These are phyloP conservation scores for Menidia menidia DNA, from an alignment of 2,797 vertebrate species.

Conservation along the genomic window DNA sequence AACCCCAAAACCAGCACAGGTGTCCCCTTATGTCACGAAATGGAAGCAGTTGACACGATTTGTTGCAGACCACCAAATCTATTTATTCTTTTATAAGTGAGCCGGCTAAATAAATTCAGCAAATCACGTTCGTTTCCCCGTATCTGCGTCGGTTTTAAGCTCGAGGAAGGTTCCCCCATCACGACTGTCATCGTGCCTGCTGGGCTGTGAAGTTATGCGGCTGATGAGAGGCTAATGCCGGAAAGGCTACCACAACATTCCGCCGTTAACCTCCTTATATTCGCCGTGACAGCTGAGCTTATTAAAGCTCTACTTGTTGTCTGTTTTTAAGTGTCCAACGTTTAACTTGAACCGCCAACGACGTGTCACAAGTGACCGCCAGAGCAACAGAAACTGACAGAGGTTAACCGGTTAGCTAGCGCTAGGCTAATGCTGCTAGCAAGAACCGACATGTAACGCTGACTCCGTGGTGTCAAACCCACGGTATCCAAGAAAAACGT, in stretches of 20 bases:
- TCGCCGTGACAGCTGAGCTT: neutral
- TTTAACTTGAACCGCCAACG: neutral
- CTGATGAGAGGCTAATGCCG: conserved; percentile 21
- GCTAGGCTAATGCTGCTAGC: conserved; percentile 47
- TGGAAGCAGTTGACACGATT: too few relatives aligned
- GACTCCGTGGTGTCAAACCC: conserved; percentile 2
- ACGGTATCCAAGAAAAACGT: neutral
- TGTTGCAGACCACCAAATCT: too few relatives aligned
- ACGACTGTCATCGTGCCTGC: conserved; percentile 27
- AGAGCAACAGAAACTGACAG: conserved; percentile 29
- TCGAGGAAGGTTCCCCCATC: too few relatives aligned
- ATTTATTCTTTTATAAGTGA: too few relatives aligned
- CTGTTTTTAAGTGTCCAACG: neutral
- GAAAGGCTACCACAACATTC: conserved; percentile 4
- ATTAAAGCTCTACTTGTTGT: neutral
- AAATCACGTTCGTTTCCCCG: too few relatives aligned
- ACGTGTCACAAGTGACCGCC: conserved; percentile 15
- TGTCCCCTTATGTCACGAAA: too few relatives aligned
- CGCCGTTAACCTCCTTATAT: neutral
- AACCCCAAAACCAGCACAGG: too few relatives aligned
- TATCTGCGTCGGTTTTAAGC: too few relatives aligned
- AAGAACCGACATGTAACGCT: conserved; percentile 31
- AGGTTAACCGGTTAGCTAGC: conserved; percentile 40
- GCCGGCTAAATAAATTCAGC: too few relatives aligned
- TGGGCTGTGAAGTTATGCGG: conserved; percentile 26